Percentiles rank a stretch among this genome's conserved stretches.
phyloP scores from a whole-genome alignment of 2,797 vertebrate genomes.

The Jordanella pulchra region DNA sequence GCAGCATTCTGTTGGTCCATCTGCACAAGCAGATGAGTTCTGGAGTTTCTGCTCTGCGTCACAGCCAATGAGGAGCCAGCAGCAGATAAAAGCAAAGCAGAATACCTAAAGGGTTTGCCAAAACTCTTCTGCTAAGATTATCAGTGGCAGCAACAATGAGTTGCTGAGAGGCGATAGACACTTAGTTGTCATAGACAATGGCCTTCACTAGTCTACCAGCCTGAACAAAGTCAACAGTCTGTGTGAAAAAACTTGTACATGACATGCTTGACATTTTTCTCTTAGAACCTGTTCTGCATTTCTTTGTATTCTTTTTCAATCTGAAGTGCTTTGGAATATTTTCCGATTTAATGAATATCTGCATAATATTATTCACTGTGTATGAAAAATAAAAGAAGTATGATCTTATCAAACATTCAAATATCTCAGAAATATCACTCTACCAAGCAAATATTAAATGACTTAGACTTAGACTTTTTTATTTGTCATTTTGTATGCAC shows the following conservation, averaged over 20 bases:
- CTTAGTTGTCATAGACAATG: conserved; percentile 68
- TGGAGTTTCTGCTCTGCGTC: conserved; percentile 41
- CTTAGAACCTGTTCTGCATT: conserved; percentile 42
- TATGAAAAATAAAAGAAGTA: neutral
- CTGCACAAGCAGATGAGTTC: conserved; percentile 57
- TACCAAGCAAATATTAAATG: neutral
- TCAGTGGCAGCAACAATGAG: conserved; percentile 55
- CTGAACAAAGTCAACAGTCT: conserved; percentile 67
- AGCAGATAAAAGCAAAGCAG: conserved; percentile 63
- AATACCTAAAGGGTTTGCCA: conserved; percentile 33
- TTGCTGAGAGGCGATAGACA: conserved; percentile 65
- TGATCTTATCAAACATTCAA: neutral
- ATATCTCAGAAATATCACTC: too few relatives aligned
- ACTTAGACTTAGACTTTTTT: too few relatives aligned
- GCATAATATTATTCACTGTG: neutral
- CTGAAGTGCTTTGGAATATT: conserved; percentile 5
- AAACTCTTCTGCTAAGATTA: conserved; percentile 55
- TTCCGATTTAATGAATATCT: neutral
- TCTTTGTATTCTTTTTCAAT: conserved; percentile 16
- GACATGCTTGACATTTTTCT: conserved; percentile 63
- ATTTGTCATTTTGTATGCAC: too few relatives aligned
- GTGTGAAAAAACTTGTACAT: conserved; percentile 52
- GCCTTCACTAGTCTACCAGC: conserved; percentile 47
- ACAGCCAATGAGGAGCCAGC: conserved; percentile 44
- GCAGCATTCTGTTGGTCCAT: conserved; percentile 63